A percentile compares a stretch with the other conserved stretches of the same genome.
These are phyloP conservation scores for Phengaris arion DNA, from an alignment of 2,888 invertebrate species.

Conservation along the genomic window DNA sequence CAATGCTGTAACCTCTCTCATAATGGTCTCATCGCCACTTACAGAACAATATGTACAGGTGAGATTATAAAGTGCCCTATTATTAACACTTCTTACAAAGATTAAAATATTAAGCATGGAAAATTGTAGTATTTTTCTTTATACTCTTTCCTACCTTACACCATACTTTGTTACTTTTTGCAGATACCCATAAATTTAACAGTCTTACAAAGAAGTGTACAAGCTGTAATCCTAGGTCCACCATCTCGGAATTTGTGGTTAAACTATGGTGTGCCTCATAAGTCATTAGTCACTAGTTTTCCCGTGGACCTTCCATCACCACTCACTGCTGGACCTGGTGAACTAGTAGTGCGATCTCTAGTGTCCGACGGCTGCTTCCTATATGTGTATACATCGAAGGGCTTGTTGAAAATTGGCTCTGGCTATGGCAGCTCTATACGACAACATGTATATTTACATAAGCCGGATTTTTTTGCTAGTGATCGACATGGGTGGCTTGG, in stretches of 20 bases:
- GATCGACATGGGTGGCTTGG: slow-evolving; percentile 92
- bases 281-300: slow-evolving; percentile 85
- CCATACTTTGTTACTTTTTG: slow-evolving; percentile 37
- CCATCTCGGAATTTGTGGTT: slow-evolving; percentile 93
- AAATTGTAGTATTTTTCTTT: no score
- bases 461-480: slow-evolving; percentile 87
- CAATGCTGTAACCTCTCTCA: slow-evolving; percentile 90
- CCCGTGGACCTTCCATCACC: slow-evolving; percentile 68
- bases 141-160: neutral
- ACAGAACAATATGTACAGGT: slow-evolving; percentile 90
- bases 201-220: slow-evolving; percentile 92
- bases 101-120: no score
- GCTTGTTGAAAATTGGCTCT: slow-evolving; percentile 95
- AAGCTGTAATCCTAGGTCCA: slow-evolving; percentile 91
- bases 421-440: slow-evolving; percentile 95
- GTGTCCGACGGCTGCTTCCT: slow-evolving; percentile 95
- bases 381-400: slow-evolving; percentile 91
- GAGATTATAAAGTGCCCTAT: slow-evolving; percentile 33
- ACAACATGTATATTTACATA: slow-evolving; percentile 92
- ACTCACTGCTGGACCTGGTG: slow-evolving; percentile 56
- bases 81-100: neutral
- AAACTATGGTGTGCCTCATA: slow-evolving; percentile 90
- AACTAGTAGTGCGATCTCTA: slow-evolving; percentile 79
- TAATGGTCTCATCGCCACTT: slow-evolving; percentile 89
- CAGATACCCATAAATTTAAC: slow-evolving; percentile 92